These are phyloP conservation scores for Hystrix brachyura DNA, from an alignment of 2,113 vertebrate genomes.

Conservation along the genomic window DNA sequence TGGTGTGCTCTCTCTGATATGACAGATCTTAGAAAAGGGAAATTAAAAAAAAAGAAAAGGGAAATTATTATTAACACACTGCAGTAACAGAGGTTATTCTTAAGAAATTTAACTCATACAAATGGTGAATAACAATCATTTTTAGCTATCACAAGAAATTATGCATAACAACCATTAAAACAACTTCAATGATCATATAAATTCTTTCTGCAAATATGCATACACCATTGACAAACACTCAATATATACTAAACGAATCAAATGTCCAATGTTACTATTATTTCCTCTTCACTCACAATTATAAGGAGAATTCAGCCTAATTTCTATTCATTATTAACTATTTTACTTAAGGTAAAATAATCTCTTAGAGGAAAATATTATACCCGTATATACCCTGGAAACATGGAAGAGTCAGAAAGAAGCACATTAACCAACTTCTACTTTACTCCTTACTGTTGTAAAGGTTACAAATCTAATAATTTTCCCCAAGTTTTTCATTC, in stretches of 20 bases:
- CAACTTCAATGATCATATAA: background rate
- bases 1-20: background rate
- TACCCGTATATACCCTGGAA: background rate
- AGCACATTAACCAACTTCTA: background rate
- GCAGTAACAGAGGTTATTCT: background rate
- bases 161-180: background rate
- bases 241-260: background rate
- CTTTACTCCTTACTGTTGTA: background rate
- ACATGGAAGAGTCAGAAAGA: background rate
- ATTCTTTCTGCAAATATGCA: background rate
- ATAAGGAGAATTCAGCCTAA: background rate
- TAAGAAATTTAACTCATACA: background rate
- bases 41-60: background rate
- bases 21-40: background rate
- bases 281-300: background rate
- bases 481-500: background rate
- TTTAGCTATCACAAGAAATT: background rate
- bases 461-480: background rate
- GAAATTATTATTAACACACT: too few species aligned
- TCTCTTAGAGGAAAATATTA: background rate
- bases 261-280: background rate
- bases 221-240: background rate
- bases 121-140: background rate
- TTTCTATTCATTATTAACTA: background rate
- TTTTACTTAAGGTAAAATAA: background rate